These are phyloP conservation scores for Eristalinus aeneus DNA, from an alignment of 2,888 invertebrate genomes.

Conservation along the genomic window DNA sequence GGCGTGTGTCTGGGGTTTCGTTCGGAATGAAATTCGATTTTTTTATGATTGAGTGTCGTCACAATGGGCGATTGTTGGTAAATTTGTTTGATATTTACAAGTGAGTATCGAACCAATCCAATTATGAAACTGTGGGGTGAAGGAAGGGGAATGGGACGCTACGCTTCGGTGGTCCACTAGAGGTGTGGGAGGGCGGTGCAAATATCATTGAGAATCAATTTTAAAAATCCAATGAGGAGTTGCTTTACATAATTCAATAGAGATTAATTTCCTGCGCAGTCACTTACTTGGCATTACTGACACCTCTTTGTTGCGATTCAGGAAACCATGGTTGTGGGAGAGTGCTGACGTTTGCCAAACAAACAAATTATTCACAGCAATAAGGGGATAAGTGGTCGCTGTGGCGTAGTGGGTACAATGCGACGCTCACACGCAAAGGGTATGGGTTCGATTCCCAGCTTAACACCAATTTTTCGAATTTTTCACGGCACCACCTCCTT, in stretches of 20 bases:
- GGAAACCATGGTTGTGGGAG: too few species aligned
- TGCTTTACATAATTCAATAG: neutral
- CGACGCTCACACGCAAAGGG: too few species aligned
- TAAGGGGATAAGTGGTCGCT: too few species aligned
- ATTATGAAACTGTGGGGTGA: neutral
- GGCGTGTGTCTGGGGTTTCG: constrained; percentile 20
- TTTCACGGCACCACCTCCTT: too few species aligned
- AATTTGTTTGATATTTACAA: constrained; percentile 6
- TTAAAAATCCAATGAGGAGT: neutral
- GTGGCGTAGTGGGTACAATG: too few species aligned
- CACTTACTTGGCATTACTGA: too few species aligned
- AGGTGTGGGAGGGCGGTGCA: neutral
- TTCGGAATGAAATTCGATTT: constrained; percentile 43
- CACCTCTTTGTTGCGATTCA: too few species aligned
- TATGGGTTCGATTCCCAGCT: too few species aligned
- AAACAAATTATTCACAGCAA: too few species aligned
- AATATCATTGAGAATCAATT: neutral
- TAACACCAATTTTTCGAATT: too few species aligned
- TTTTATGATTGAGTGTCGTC: constrained; percentile 47
- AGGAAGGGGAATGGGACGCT: neutral
- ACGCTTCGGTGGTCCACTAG: neutral
- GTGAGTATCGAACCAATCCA: neutral
- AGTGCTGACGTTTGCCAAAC: too few species aligned
- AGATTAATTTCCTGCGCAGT: neutral
- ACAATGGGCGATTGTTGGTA: constrained; percentile 25